Conservation (phyloP, 2,113 vertebrate species). For the Paracanthobrama guichenoti region DNA sequence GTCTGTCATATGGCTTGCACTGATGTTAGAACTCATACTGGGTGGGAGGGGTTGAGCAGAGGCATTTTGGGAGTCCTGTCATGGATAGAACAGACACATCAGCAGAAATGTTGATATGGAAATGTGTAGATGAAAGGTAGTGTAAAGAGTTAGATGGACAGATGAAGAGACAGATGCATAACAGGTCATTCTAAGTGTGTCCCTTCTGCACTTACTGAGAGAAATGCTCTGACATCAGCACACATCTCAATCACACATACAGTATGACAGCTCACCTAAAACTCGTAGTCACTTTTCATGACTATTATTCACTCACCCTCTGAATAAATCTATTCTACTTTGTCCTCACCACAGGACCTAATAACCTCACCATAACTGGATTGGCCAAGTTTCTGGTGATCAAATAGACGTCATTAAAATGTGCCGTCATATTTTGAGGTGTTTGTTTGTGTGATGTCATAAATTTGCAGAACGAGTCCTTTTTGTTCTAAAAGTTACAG, state of each 20-base stretch:
- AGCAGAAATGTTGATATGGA: not conserved
- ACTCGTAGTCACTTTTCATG: too few species aligned
- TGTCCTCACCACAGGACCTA: not conserved
- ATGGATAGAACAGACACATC: not conserved
- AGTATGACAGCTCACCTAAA: not conserved
- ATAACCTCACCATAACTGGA: not conserved
- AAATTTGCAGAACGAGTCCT: not conserved
- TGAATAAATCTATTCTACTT: not conserved
- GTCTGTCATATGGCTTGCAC: not conserved
- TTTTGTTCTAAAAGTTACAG: not conserved
- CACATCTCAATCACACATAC: not conserved
- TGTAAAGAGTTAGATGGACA: not conserved
- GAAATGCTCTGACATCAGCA: not conserved
- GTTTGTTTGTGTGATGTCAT: not conserved
- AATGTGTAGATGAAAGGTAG: not conserved
- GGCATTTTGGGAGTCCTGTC: not conserved
- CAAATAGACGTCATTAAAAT: not conserved
- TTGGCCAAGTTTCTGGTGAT: not conserved
- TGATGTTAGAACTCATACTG: not conserved
- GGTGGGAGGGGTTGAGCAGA: not conserved
- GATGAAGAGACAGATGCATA: constrained; percentile 12
- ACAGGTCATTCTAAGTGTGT: not conserved
- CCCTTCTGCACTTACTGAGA: not conserved
- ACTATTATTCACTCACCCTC: too few species aligned
- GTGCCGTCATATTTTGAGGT: not conserved